Evolutionary conservation across 2,797 vertebrate genomes (phyloP).

Genomic region (Enteromius argenteus): DNA sequence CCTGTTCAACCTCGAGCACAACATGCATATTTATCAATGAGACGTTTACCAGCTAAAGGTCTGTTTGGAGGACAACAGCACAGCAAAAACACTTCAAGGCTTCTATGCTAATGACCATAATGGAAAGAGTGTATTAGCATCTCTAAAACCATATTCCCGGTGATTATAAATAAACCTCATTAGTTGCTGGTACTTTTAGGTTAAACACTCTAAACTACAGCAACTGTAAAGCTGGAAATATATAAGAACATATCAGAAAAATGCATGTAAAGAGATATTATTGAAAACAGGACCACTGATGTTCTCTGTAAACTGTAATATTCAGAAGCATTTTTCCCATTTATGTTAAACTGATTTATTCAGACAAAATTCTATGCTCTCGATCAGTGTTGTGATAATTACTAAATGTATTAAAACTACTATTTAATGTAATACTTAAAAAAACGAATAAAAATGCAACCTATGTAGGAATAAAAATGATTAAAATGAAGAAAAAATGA

Average conservation of each 20-base stretch:
- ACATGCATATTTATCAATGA: conserved; percentile 11
- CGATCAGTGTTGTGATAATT: not conserved
- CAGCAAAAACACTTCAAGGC: conserved; percentile 7
- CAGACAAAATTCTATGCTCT: not conserved
- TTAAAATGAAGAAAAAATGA: not conserved
- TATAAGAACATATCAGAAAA: not conserved
- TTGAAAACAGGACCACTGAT: not conserved
- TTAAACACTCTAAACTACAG: not conserved
- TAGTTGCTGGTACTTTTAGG: not conserved
- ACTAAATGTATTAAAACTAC: not conserved
- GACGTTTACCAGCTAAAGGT: not conserved
- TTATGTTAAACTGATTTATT: not conserved
- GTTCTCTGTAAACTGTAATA: not conserved
- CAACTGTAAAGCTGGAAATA: not conserved
- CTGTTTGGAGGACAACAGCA: not conserved
- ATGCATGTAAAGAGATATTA: not conserved
- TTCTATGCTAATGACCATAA: conserved; percentile 5
- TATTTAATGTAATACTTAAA: too few species aligned
- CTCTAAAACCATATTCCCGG: not conserved
- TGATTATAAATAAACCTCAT: conserved; percentile 7
- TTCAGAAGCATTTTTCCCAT: not conserved
- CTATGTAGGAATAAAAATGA: not conserved
- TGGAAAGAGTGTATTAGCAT: not conserved
- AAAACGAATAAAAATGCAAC: too few species aligned
- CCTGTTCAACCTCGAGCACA: not conserved